Conservation (phyloP, 2,888 invertebrate genomes). For the Cylloceria caligata region DNA sequence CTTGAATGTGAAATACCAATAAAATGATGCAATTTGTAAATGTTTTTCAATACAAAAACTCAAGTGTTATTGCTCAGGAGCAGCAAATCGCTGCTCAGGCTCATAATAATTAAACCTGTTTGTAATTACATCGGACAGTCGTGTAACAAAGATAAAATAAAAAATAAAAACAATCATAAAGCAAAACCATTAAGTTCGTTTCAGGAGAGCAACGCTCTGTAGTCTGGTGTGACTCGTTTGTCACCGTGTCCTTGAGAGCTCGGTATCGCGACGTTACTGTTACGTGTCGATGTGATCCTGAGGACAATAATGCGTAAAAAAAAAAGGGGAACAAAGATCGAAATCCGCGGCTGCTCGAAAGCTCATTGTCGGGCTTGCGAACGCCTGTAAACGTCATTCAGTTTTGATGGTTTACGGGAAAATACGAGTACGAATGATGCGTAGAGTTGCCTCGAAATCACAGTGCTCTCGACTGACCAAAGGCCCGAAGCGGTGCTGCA, state of each 20-base stretch:
- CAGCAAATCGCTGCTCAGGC: neutral
- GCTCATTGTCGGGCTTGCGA: constrained; percentile 47
- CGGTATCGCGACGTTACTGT: constrained; percentile 48
- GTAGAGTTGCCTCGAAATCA: neutral
- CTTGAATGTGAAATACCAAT: neutral
- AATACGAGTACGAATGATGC: constrained; percentile 49
- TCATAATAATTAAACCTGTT: neutral
- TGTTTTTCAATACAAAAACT: neutral
- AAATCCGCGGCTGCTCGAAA: constrained; percentile 44
- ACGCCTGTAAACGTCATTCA: constrained; percentile 58
- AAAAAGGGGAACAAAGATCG: constrained; percentile 23
- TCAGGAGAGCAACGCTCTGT: constrained; percentile 27
- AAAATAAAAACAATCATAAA: neutral
- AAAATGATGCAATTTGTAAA: neutral
- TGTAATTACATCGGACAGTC: too few species aligned
- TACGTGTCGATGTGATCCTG: constrained; percentile 28
- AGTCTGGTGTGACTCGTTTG: constrained; percentile 69
- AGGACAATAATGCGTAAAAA: constrained; percentile 18
- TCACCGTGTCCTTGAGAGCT: constrained; percentile 76
- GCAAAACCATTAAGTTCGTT: constrained; percentile 33
- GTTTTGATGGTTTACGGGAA: constrained; percentile 1
- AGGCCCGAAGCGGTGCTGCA: constrained; percentile 41
- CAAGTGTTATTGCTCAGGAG: neutral
- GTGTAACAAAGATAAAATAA: too few species aligned
- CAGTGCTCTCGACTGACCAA: constrained; percentile 43